Evolutionary conservation across 2,113 vertebrate species (phyloP), one percentile per base, ranked within the genome.

Genomic region (Periophthalmodon schlosseri): DNA sequence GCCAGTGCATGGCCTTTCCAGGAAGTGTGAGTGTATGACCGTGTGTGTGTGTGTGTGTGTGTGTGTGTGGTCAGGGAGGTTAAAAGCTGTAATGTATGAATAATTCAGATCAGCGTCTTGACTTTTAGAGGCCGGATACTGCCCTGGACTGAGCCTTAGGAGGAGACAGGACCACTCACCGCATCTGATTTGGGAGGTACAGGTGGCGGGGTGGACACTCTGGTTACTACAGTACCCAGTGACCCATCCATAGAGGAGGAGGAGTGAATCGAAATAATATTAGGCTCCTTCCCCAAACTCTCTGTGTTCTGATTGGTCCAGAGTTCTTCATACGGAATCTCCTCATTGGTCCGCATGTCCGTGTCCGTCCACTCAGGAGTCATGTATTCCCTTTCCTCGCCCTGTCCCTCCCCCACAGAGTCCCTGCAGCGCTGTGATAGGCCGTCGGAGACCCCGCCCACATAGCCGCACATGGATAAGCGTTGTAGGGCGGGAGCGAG

Each of bases 161-260:
- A 82, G 18, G 61, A 67, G 36, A 77, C 77, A 72, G 69, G 61
- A 2, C 46, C 74, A 95, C 97, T 97, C 93, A 99, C 98, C 93
- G 98, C 98, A 90, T 99, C 96, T 1, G 97, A 99, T 83, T 99
- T 99, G 79, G 98, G 97, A n/a, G 98, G 98, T 44, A 98, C 94
- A 0, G 97, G 98, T 6, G 97, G 97, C 0, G 98, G 96, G 1
- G 88, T 92, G 0, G 93, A 85, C 61, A 95, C 94, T 72, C 90
- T 89, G 0, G 91, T 87, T 77, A 91, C 91, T 68, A 94, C 74
- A 60, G 82, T 93, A 73, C 92, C 91, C 33, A 90, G 60, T 12
- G 91, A 85, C 8, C 92, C 93, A 7, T 95, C 94, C 77, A 93
- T 24, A 3, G 93, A 94, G 0, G 89, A 87, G 23, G 88, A 88